Conservation (phyloP, 1,140 invertebrate genomes). For the Lepidurus apus region DNA sequence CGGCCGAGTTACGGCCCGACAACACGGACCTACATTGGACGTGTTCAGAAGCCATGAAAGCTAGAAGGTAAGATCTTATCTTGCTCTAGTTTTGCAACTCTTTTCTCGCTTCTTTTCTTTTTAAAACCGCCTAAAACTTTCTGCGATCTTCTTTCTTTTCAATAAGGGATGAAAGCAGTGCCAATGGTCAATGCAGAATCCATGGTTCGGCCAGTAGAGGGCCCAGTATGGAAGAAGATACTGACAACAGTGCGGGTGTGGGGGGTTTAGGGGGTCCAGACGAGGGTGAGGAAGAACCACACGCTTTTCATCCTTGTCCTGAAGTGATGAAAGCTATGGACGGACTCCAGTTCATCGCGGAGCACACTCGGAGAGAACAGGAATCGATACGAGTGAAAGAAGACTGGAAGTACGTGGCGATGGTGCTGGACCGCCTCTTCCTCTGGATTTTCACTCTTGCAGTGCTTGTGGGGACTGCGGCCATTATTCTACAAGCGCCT, state of each 20-base stretch:
- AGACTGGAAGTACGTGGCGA: slow-evolving; percentile 98
- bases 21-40: slow-evolving; percentile 6
- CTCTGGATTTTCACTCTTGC: slow-evolving; percentile 95
- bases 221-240: not conserved
- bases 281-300: slow-evolving; percentile 27
- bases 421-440: slow-evolving; percentile 94
- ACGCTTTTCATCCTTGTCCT: slow-evolving; percentile 78
- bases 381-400: slow-evolving; percentile 83
- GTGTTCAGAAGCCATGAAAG: not conserved
- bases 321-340: slow-evolving; percentile 87
- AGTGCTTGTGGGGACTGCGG: slow-evolving; percentile 87
- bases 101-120: not conserved
- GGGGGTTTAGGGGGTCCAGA: not conserved
- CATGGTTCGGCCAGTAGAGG: slow-evolving; percentile 3
- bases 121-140: not conserved
- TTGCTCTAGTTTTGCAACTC: not conserved
- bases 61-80: slow-evolving; percentile 1
- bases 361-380: slow-evolving; percentile 86
- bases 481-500: slow-evolving; percentile 86
- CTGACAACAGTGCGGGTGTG: not conserved
- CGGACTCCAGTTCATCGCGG: slow-evolving; percentile 84
- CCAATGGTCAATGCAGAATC: not conserved
- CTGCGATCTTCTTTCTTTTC: not conserved
- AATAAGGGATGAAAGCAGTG: not conserved
- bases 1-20: not conserved